Evolutionary conservation across 1,140 invertebrate species (phyloP).

Genomic region (Apis florea): DNA sequence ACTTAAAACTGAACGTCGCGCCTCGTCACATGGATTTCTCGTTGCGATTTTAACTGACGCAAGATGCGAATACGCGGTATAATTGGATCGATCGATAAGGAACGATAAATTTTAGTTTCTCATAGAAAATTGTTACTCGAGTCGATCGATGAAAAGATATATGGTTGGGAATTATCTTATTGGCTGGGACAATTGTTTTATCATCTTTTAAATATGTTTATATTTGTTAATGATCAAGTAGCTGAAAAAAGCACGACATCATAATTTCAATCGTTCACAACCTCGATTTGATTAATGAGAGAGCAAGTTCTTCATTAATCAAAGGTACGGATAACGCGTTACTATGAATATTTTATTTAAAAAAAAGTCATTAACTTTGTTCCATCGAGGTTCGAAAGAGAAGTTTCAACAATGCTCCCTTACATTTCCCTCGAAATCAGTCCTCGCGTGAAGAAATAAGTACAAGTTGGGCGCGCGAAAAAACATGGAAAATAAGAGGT

Average conservation of each 20-base stretch:
- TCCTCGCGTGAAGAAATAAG: background rate
- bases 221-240: no score
- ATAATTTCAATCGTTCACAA: no score
- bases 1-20: background rate
- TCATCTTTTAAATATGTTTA: no score
- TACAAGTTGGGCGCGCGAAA: background rate
- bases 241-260: no score
- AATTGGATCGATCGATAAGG: background rate
- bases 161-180: no score
- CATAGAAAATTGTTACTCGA: no score
- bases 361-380: background rate
- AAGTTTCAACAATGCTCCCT: background rate
- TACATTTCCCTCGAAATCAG: background rate
- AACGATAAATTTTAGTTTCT: background rate
- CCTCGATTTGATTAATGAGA: no score
- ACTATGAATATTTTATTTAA: no score
- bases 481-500: constrained; percentile 8
- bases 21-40: background rate
- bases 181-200: no score
- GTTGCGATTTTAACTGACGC: constrained; percentile 2
- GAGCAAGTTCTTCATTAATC: no score
- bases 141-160: no score
- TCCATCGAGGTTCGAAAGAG: background rate
- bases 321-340: no score
- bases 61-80: background rate